phyloP scores from a whole-genome alignment of 2,113 vertebrate genomes.

The Muntiacus muntjak region DNA sequence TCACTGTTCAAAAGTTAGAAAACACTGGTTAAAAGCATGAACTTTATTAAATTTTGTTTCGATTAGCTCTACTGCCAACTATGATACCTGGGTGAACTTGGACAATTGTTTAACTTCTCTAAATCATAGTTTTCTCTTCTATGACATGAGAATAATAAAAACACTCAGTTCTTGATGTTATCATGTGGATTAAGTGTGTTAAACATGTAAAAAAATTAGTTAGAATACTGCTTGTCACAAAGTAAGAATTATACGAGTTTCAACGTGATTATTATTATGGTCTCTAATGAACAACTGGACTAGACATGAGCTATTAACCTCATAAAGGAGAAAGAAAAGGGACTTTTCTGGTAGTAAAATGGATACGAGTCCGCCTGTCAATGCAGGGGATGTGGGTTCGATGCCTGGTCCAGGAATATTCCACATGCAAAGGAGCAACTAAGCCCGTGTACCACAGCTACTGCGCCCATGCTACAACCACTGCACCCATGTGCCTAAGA shows the following conservation, averaged over 20 bases:
- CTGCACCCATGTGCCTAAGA: not conserved
- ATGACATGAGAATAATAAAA: not conserved
- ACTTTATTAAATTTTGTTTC: not conserved
- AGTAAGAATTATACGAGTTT: not conserved
- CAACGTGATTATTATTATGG: not conserved
- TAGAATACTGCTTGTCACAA: not conserved
- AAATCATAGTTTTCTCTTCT: slow-evolving; percentile 5
- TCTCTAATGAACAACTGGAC: not conserved
- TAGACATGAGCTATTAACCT: not conserved
- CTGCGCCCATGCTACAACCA: accelerated
- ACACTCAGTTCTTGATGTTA: not conserved
- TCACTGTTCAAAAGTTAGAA: not conserved
- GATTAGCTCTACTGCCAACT: not conserved
- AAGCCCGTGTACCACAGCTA: not conserved
- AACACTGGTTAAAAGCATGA: not conserved
- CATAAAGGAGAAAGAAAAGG: not conserved
- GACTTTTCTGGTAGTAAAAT: not conserved
- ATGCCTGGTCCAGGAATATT: not conserved
- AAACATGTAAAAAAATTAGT: not conserved
- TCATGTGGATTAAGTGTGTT: not conserved
- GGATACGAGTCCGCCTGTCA: not conserved
- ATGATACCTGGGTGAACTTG: not conserved
- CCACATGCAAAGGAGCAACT: not conserved
- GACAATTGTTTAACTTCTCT: not conserved
- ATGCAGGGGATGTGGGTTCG: not conserved